Evolutionary conservation across 2,888 invertebrate genomes (phyloP).

Genomic region (Stramonita haemastoma): DNA sequence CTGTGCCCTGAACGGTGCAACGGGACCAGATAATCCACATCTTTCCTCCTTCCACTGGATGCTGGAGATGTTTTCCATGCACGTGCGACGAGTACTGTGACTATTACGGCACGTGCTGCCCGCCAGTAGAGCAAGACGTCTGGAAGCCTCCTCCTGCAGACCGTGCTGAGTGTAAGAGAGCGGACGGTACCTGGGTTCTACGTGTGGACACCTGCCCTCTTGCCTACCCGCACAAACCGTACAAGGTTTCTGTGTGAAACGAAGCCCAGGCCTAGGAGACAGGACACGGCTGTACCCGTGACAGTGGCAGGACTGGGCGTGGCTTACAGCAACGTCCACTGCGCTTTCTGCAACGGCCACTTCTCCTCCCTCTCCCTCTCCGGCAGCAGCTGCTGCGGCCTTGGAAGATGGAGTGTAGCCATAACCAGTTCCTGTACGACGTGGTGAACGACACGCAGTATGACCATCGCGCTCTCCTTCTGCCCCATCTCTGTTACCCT

Average conservation of each 20-base stretch:
- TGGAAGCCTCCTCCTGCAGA: background rate
- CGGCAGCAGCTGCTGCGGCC: background rate
- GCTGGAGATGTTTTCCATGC: background rate
- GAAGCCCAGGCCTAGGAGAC: background rate
- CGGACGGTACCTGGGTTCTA: background rate
- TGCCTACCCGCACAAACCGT: background rate
- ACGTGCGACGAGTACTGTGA: background rate
- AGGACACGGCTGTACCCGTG: background rate
- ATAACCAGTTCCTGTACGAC: conserved; percentile 7
- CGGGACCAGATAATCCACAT: background rate
- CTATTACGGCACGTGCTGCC: conserved; percentile 3
- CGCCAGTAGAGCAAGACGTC: background rate
- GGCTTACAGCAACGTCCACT: conserved; percentile 19
- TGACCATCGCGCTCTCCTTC: background rate
- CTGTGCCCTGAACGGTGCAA: background rate
- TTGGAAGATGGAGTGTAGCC: background rate
- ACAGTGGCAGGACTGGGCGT: background rate
- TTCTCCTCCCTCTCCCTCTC: background rate
- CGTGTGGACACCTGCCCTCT: background rate
- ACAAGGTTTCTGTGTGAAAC: background rate
- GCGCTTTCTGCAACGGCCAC: background rate
- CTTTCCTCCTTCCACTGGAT: background rate
- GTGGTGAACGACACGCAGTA: conserved; percentile 1
- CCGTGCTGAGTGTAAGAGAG: background rate
- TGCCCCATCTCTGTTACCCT: background rate